Evolutionary conservation across 1,140 invertebrate genomes (phyloP).

Genomic region (Drosophila ananassae): DNA sequence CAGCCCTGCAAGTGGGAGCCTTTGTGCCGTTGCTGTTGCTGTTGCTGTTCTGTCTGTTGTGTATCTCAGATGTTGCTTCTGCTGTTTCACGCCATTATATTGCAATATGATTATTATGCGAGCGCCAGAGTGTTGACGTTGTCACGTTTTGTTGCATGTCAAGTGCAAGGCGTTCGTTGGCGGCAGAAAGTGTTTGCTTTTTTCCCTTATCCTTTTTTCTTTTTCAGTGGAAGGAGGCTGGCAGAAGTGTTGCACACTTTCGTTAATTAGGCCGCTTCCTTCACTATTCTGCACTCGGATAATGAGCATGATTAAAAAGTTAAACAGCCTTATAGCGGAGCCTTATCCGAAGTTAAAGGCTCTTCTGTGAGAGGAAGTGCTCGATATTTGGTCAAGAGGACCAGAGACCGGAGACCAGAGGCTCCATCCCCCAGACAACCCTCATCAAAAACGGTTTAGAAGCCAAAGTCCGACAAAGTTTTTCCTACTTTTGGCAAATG

Average conservation of each 20-base stretch:
- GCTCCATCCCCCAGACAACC: slow-evolving; percentile 30
- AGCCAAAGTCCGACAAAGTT: slow-evolving; percentile 55
- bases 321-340: too few species aligned
- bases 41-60: slow-evolving; percentile 11
- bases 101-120: slow-evolving; percentile 81
- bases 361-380: not conserved
- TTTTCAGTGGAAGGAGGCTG: slow-evolving; percentile 2
- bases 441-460: slow-evolving; percentile 79
- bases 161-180: slow-evolving; percentile 51
- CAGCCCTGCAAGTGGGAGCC: slow-evolving; percentile 40
- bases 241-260: slow-evolving; percentile 35
- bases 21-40: slow-evolving; percentile 20
- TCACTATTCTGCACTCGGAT: not conserved
- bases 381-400: slow-evolving; percentile 21
- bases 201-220: not conserved
- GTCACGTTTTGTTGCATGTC: slow-evolving; percentile 76
- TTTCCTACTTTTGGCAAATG: slow-evolving; percentile 71
- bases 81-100: slow-evolving; percentile 76
- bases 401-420: slow-evolving; percentile 3
- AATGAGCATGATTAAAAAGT: slow-evolving; percentile 6
- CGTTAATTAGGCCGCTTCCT: slow-evolving; percentile 68
- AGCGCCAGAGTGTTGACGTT: slow-evolving; percentile 75
- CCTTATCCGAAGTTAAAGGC: not conserved
- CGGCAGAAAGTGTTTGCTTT: slow-evolving; percentile 20
- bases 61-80: slow-evolving; percentile 41